Conservation (phyloP, 2,888 invertebrate genomes). For the Eubasilissa splendida region DNA sequence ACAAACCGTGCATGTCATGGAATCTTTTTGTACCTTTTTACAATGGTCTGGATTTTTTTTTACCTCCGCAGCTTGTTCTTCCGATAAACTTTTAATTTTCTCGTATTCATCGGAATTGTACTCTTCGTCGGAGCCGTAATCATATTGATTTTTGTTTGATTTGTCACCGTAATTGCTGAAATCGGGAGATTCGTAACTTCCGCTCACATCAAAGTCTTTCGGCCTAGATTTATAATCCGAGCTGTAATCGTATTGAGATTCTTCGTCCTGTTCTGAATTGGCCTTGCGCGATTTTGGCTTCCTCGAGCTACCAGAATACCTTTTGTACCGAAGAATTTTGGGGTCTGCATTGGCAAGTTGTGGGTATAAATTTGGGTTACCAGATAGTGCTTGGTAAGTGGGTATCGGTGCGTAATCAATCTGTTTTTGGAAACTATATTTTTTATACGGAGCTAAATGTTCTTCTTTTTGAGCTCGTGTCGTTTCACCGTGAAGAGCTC, state of each 20-base stretch:
- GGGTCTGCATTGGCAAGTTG: slow-evolving; percentile 46
- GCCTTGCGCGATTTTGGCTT: slow-evolving; percentile 58
- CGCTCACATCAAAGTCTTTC: slow-evolving; percentile 71
- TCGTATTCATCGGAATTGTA: slow-evolving; percentile 73
- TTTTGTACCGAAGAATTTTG: slow-evolving; percentile 66
- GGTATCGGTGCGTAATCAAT: slow-evolving; percentile 56
- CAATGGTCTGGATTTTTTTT: slow-evolving; percentile 78
- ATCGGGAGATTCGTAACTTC: slow-evolving; percentile 65
- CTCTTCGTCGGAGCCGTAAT: slow-evolving; percentile 70
- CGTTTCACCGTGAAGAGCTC: slow-evolving; percentile 65
- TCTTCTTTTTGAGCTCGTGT: slow-evolving; percentile 54
- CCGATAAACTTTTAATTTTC: slow-evolving; percentile 75
- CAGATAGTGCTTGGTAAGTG: slow-evolving; percentile 58
- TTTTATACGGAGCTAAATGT: slow-evolving; percentile 62
- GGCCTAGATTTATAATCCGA: slow-evolving; percentile 70
- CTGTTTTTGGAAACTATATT: slow-evolving; percentile 64
- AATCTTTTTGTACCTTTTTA: slow-evolving; percentile 76
- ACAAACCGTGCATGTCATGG: slow-evolving; percentile 82
- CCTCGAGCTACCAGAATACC: slow-evolving; percentile 61
- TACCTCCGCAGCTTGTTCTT: slow-evolving; percentile 75
- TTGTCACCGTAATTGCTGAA: slow-evolving; percentile 67
- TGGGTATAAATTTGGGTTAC: slow-evolving; percentile 59
- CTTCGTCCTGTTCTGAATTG: slow-evolving; percentile 54
- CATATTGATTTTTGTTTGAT: slow-evolving; percentile 66
- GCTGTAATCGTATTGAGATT: slow-evolving; percentile 69